Conservation (phyloP, 1,140 invertebrate genomes). For the Phymorhynchus buccinoides region DNA sequence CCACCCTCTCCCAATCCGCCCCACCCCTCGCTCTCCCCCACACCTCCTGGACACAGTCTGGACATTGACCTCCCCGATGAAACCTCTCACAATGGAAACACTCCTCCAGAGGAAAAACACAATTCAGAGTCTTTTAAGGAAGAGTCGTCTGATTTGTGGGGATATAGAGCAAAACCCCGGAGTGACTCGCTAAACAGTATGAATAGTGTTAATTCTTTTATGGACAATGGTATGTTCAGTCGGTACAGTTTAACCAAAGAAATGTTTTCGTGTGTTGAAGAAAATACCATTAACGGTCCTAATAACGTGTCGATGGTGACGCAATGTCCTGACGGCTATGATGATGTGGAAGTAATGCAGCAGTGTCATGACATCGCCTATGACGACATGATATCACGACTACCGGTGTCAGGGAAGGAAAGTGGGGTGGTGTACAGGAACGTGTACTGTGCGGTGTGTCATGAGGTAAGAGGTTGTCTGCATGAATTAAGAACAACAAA, state of each 20-base stretch:
- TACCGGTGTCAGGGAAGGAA: conserved; percentile 45
- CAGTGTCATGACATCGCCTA: neutral
- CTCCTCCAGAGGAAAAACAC: neutral
- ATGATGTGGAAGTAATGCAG: neutral
- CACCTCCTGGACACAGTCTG: neutral
- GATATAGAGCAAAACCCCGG: neutral
- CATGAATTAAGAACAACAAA: too few relatives aligned
- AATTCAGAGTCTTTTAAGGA: neutral
- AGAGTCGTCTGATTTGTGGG: neutral
- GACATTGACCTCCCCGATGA: neutral
- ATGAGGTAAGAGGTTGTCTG: conserved; percentile 15
- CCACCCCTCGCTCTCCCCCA: neutral
- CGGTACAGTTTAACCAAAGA: neutral
- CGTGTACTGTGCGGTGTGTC: conserved; percentile 27
- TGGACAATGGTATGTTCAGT: neutral
- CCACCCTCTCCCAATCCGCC: too few relatives aligned
- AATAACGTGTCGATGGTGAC: conserved; percentile 13
- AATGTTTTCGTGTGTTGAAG: conserved; percentile 19
- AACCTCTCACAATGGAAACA: neutral
- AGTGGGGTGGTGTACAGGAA: conserved; percentile 34
- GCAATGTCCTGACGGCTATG: conserved; percentile 18
- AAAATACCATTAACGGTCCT: neutral
- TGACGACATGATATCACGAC: conserved; percentile 35
- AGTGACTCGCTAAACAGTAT: neutral
- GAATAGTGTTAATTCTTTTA: neutral